Base-by-base conservation (phyloP, 92 coral and sea anemone species). In the Isaurus tuberculatus region DNA sequence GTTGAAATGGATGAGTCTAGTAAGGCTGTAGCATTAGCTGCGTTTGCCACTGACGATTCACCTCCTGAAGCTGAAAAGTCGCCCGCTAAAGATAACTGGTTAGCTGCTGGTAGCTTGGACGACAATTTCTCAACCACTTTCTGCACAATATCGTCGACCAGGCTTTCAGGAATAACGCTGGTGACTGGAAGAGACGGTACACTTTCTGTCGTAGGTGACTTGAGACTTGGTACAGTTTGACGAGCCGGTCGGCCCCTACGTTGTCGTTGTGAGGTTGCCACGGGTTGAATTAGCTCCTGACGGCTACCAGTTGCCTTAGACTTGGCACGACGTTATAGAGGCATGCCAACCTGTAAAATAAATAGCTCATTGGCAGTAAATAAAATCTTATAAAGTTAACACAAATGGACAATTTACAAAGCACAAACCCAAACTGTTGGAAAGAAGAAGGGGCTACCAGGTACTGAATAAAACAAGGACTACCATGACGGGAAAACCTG, bases 401-500 rank as follows among this genome's bases (percentile, higher is more conserved):
- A 15, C 58, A 13, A 49, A 49, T 49, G 17, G n/a, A 15, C 25
- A 14, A 14, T 49, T 49, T 49, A 14, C 57, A 4, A 48, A 11
- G 3, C 58, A 13, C 20, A 49, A 49, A 49, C 58, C 58, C 22
- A 49, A 49, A 49, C 3, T 49, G 58, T 49, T 49, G 15, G 58
- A 49, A 49, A 49, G 25, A 49, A 49, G 58, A 49, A 49, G 58
- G 58, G 58, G 25, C 58, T 49, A 49, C n/a, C 3, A 15, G 58
- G 17, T 49, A 13, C 58, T 49, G 58, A 49, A 49, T 15, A 49
- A 49, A 49, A 49, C 58, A 49, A 49, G 65, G 34, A 22, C 68
- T 19, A 75, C 81, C 20, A 46, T 75, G 81, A 46, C 68, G 81
- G 81, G 81, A 75, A 75, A 75, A 75, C 81, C 65, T 75, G 67